Conservation (phyloP, 2,113 vertebrate genomes). For the human region DNA sequence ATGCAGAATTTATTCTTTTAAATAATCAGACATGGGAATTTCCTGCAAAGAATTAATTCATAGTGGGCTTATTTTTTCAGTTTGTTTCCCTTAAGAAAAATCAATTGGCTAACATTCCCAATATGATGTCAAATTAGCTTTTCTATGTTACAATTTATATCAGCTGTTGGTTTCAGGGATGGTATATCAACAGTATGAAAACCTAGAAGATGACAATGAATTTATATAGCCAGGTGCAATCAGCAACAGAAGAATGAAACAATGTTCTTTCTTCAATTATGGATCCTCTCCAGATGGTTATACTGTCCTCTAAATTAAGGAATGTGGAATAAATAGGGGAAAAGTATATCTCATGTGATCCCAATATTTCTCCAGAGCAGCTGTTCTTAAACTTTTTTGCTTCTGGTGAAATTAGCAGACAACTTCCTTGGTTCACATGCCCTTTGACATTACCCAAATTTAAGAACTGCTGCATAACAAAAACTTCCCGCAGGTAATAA, state of each 20-base stretch:
- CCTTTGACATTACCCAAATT: not conserved
- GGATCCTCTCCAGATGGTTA: not conserved
- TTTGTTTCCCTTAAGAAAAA: slow-evolving; percentile 67
- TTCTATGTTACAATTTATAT: not conserved
- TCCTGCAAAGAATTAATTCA: slow-evolving; percentile 76
- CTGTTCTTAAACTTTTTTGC: not conserved
- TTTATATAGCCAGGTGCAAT: slow-evolving; percentile 27
- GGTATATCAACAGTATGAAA: not conserved
- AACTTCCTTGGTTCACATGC: not conserved
- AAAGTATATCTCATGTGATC: not conserved
- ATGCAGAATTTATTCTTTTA: slow-evolving; percentile 74
- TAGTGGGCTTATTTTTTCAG: slow-evolving; percentile 37
- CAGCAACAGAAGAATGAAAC: not conserved
- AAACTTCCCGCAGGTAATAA: not conserved
- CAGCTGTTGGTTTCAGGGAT: slow-evolving; percentile 22
- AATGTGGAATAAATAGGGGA: not conserved
- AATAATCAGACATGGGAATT: slow-evolving; percentile 76
- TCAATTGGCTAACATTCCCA: slow-evolving; percentile 40
- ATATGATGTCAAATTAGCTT: slow-evolving; percentile 44
- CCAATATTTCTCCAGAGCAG: not conserved
- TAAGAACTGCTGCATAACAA: not conserved
- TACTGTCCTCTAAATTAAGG: not conserved
- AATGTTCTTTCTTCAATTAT: not conserved
- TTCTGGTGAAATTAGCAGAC: not conserved
- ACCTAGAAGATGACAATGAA: slow-evolving; percentile 9